phyloP scores from a whole-genome alignment of 2,888 invertebrate species.

The Tachina grossa region DNA sequence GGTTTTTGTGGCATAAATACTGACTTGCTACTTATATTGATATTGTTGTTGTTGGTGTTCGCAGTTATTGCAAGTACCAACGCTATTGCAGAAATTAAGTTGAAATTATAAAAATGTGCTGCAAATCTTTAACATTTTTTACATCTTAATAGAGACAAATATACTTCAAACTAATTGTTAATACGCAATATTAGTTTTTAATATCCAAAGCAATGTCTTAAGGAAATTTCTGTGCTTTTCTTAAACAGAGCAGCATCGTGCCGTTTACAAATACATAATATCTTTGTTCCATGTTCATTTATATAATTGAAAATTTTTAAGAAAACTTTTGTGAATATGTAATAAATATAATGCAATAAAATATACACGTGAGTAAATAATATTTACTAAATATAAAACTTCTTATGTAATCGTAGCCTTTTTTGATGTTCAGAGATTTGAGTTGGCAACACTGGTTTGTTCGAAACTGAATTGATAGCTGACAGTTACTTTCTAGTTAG shows the following conservation, averaged over 20 bases:
- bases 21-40: slow-evolving; percentile 31
- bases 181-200: slow-evolving; percentile 36
- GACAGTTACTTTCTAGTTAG: no score
- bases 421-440: no score
- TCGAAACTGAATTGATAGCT: no score
- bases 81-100: slow-evolving; percentile 45
- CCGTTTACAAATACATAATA: no score
- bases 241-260: neutral
- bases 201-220: neutral
- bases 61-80: slow-evolving; percentile 27
- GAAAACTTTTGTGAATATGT: no score
- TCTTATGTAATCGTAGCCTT: no score
- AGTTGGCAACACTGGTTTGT: no score
- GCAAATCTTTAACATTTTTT: slow-evolving; percentile 54
- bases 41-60: neutral
- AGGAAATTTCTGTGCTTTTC: neutral
- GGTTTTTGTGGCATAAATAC: slow-evolving; percentile 32
- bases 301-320: no score
- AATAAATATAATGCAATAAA: no score
- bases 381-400: no score
- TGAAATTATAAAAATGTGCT: slow-evolving; percentile 52
- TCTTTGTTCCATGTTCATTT: no score
- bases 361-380: no score
- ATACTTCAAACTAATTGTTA: slow-evolving; percentile 58
- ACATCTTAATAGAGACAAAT: slow-evolving; percentile 53